These are phyloP conservation scores for Bimastos eiseni DNA, from an alignment of 2,888 invertebrate genomes.

Conservation along the genomic window DNA sequence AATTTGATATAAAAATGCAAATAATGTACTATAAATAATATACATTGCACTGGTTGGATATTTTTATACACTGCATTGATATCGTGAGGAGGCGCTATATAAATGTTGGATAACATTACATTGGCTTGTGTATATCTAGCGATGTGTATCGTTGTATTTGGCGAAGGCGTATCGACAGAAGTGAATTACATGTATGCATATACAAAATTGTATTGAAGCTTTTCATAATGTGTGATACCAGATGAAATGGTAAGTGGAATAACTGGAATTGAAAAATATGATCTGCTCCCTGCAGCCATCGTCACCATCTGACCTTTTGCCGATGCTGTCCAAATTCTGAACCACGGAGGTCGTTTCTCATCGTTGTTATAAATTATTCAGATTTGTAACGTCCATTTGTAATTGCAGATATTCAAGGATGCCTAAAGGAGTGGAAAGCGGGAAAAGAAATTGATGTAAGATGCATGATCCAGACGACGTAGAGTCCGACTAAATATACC, in stretches of 20 bases:
- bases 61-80: too few species aligned
- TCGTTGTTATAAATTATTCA: not conserved
- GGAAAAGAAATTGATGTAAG: too few species aligned
- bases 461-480: not conserved
- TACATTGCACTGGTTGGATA: too few species aligned
- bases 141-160: not conserved
- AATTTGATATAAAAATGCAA: too few species aligned
- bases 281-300: not conserved
- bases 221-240: too few species aligned
- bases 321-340: not conserved
- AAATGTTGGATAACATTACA: too few species aligned
- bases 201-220: not conserved
- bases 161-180: not conserved
- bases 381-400: not conserved
- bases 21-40: too few species aligned
- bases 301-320: not conserved
- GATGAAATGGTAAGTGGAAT: too few species aligned
- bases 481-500: not conserved
- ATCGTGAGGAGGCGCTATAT: too few species aligned
- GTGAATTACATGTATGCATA: too few species aligned
- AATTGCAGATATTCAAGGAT: not conserved
- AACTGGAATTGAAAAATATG: not conserved
- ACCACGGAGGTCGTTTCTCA: not conserved
- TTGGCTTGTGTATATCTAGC: too few species aligned
- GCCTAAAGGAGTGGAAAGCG: too few species aligned